A percentile compares a stretch with the other conserved stretches of the same genome.
Evolutionary conservation across 2,113 vertebrate species (phyloP).

Genomic region (Bothrops jararaca): DNA sequence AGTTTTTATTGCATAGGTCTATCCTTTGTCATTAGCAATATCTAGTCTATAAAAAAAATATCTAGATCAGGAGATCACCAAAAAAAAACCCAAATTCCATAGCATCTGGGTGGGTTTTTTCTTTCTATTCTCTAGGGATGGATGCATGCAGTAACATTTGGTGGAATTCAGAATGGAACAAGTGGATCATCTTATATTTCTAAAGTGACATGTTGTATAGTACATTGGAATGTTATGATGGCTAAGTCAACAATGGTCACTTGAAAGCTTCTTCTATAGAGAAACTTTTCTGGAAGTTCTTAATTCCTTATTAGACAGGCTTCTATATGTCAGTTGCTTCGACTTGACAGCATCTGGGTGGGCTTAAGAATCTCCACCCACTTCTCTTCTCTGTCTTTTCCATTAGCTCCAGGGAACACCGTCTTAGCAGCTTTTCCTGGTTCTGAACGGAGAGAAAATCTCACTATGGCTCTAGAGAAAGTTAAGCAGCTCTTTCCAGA

Average conservation of each 20-base stretch:
- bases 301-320: not conserved
- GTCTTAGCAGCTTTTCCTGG: not conserved
- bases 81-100: not conserved
- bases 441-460: not conserved
- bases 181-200: not conserved
- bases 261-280: not conserved
- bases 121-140: not conserved
- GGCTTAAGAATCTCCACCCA: constrained; percentile 11
- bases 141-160: not conserved
- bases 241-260: not conserved
- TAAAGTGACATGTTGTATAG: not conserved
- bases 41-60: not conserved
- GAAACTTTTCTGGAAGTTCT: not conserved
- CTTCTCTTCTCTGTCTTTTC: not conserved
- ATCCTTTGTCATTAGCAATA: not conserved
- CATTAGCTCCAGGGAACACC: not conserved
- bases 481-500: not conserved
- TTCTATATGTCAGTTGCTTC: not conserved
- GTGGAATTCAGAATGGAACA: not conserved
- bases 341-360: not conserved
- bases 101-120: not conserved
- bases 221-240: not conserved
- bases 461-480: not conserved
- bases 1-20: not conserved
- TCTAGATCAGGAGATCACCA: not conserved